Evolutionary conservation across 2,113 vertebrate genomes (phyloP).

Genomic region (Heloderma charlesbogerti): DNA sequence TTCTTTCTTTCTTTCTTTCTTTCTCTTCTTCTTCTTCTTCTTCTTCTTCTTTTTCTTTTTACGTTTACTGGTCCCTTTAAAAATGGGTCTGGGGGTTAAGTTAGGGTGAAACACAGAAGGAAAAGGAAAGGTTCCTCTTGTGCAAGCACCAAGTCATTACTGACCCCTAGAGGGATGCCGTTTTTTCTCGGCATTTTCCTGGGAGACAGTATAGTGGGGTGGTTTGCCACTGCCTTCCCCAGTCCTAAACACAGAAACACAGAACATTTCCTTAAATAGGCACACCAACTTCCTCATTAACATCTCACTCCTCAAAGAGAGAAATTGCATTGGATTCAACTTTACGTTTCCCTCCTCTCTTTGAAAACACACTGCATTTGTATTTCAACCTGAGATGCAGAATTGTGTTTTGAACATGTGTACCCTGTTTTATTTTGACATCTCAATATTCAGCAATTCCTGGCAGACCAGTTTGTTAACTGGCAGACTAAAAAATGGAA

Average conservation of each 20-base stretch:
- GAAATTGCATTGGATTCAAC: not conserved
- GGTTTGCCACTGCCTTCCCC: too few species aligned
- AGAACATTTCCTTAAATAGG: not conserved
- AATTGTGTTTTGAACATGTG: not conserved
- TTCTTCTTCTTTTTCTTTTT: too few species aligned
- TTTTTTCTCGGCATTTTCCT: too few species aligned
- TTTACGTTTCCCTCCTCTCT: not conserved
- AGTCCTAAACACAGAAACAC: too few species aligned
- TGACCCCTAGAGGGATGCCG: too few species aligned
- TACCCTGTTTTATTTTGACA: not conserved
- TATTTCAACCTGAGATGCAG: too few species aligned
- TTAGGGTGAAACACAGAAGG: not conserved
- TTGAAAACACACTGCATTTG: not conserved
- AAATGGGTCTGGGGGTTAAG: not conserved
- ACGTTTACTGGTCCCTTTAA: not conserved
- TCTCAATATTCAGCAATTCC: not conserved
- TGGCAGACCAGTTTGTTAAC: not conserved
- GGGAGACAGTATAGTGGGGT: too few species aligned
- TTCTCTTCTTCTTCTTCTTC: too few species aligned
- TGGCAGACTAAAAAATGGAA: not conserved
- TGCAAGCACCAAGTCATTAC: too few species aligned
- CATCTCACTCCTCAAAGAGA: not conserved
- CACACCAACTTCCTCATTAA: not conserved
- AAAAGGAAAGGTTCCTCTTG: too few species aligned
- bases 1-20: too few species aligned